Evolutionary conservation across 1,140 invertebrate species (phyloP).

Genomic region (Scylla paramamosain): DNA sequence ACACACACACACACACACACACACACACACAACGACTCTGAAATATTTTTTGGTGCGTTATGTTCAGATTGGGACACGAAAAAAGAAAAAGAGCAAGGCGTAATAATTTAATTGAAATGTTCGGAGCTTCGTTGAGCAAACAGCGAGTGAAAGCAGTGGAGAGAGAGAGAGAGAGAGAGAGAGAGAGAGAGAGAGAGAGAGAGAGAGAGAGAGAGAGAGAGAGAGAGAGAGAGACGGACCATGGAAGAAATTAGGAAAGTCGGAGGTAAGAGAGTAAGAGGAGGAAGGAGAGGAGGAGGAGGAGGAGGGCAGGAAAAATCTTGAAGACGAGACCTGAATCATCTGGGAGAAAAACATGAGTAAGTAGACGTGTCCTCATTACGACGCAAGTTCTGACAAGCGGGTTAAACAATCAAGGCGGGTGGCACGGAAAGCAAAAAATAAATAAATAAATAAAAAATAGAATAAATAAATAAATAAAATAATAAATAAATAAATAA

Average conservation of each 20-base stretch:
- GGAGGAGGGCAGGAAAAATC: background rate
- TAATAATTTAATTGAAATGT: constrained; percentile 35
- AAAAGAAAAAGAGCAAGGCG: background rate
- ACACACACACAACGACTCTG: too few relatives aligned
- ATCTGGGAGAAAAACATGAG: background rate
- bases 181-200: background rate
- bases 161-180: constrained; percentile 5
- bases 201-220: constrained; percentile 16
- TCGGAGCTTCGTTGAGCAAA: background rate
- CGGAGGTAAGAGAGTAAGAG: background rate
- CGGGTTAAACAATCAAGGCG: too few relatives aligned
- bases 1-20: too few relatives aligned
- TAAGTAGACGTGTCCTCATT: background rate
- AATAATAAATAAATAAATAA: background rate
- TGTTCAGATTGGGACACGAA: background rate
- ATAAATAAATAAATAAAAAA: background rate
- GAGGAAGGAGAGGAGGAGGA: background rate
- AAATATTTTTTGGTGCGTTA: too few relatives aligned
- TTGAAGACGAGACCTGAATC: too few relatives aligned
- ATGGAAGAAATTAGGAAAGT: background rate
- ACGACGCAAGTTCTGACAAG: too few relatives aligned
- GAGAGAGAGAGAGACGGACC: background rate
- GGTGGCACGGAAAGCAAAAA: background rate
- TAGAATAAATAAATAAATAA: too few relatives aligned
- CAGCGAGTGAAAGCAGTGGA: background rate